phyloP scores from a whole-genome alignment of 2,113 vertebrate species.

The Psettodes erumei region DNA sequence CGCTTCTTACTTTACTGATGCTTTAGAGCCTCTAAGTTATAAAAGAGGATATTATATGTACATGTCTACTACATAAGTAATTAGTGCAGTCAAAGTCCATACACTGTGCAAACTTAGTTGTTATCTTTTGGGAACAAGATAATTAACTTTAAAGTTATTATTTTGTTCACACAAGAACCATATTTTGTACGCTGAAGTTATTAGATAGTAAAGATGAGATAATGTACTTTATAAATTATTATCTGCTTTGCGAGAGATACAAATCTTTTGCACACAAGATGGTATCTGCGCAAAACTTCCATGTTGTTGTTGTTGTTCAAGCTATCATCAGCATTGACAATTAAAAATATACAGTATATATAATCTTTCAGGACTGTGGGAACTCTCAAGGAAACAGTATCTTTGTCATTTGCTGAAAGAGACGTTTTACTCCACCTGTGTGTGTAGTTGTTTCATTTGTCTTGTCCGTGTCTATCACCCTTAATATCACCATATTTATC shows the following conservation, averaged over 20 bases:
- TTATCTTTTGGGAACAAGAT: neutral
- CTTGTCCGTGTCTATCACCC: conserved; percentile 22
- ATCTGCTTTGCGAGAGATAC: neutral
- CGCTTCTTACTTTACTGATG: neutral
- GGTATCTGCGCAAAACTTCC: no score
- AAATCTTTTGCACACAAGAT: neutral
- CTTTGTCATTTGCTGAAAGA: neutral
- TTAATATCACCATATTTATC: conserved; percentile 2
- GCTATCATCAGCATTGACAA: neutral
- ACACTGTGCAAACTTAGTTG: neutral
- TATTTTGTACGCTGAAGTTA: no score
- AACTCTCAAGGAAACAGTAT: neutral
- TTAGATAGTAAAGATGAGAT: no score
- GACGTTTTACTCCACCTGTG: neutral
- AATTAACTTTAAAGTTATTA: neutral
- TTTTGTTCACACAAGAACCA: neutral
- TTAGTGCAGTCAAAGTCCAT: neutral
- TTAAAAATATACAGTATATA: neutral
- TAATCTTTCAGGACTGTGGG: neutral
- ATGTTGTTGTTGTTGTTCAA: conserved; percentile 13
- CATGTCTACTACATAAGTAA: neutral
- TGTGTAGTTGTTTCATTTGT: conserved; percentile 6
- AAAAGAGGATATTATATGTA: neutral
- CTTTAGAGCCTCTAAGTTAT: neutral
- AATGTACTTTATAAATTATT: neutral